A percentile compares a stretch with the other conserved stretches of the same genome.
Evolutionary conservation across 2,888 invertebrate species (phyloP).

Genomic region (Philereme vetulata): DNA sequence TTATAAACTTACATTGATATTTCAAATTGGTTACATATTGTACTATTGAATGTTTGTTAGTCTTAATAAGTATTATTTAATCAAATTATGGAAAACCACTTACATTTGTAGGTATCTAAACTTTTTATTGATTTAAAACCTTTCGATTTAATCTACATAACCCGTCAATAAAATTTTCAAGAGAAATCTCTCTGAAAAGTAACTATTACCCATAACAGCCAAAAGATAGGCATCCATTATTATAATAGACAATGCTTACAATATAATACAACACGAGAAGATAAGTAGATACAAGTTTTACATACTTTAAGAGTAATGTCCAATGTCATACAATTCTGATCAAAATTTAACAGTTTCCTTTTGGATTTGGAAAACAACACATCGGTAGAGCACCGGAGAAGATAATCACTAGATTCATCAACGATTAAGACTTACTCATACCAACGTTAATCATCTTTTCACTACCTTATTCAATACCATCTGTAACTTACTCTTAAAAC

Average conservation of each 20-base stretch:
- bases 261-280: not conserved
- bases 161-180: too few species aligned
- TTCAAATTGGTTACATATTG: not conserved
- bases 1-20: not conserved
- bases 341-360: not conserved
- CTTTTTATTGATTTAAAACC: too few species aligned
- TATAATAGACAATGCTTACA: too few species aligned
- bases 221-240: conserved; percentile 2
- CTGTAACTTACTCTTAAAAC: not conserved
- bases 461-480: not conserved
- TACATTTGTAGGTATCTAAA: too few species aligned
- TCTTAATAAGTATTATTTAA: not conserved
- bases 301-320: not conserved
- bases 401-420: not conserved
- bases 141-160: too few species aligned
- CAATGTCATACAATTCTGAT: not conserved
- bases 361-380: not conserved
- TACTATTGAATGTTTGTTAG: not conserved
- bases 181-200: too few species aligned
- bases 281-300: not conserved
- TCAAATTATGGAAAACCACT: not conserved
- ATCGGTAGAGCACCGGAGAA: not conserved
- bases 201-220: too few species aligned
- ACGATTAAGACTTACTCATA: not conserved
- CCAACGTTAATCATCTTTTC: not conserved